These are phyloP conservation scores for Poecilus cupreus DNA, from an alignment of 2,888 invertebrate genomes.

Conservation along the genomic window DNA sequence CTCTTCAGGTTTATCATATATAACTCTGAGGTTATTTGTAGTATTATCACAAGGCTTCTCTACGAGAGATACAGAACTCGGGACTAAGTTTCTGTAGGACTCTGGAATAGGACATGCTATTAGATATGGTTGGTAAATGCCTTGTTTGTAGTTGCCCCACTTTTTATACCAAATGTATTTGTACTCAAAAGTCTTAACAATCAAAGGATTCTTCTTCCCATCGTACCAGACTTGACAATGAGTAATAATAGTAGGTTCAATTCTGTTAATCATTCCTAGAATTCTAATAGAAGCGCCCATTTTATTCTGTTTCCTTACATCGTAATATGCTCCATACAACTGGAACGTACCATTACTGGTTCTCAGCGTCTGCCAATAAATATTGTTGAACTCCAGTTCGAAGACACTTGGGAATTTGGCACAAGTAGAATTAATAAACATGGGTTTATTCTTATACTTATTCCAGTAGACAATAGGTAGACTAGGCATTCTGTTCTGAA, in stretches of 20 bases:
- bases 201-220: constrained; percentile 86
- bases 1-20: constrained; percentile 83
- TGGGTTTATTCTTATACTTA: constrained; percentile 85
- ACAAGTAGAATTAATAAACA: constrained; percentile 82
- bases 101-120: constrained; percentile 91
- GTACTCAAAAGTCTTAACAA: constrained; percentile 89
- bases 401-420: constrained; percentile 91
- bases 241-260: constrained; percentile 87
- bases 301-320: constrained; percentile 84
- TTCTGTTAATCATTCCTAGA: constrained; percentile 89
- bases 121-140: constrained; percentile 92
- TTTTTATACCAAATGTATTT: constrained; percentile 96
- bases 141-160: constrained; percentile 95
- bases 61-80: constrained; percentile 90
- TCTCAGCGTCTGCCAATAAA: constrained; percentile 92
- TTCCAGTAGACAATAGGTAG: constrained; percentile 91
- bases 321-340: constrained; percentile 92
- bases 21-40: constrained; percentile 88
- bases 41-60: constrained; percentile 90
- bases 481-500: constrained; percentile 87
- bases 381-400: constrained; percentile 94
- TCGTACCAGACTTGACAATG: constrained; percentile 95
- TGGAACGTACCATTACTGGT: constrained; percentile 92
- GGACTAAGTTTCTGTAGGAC: constrained; percentile 81
- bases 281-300: constrained; percentile 90